These are phyloP conservation scores for Denticeps clupeoides DNA, from an alignment of 2,797 vertebrate genomes.

Conservation along the genomic window DNA sequence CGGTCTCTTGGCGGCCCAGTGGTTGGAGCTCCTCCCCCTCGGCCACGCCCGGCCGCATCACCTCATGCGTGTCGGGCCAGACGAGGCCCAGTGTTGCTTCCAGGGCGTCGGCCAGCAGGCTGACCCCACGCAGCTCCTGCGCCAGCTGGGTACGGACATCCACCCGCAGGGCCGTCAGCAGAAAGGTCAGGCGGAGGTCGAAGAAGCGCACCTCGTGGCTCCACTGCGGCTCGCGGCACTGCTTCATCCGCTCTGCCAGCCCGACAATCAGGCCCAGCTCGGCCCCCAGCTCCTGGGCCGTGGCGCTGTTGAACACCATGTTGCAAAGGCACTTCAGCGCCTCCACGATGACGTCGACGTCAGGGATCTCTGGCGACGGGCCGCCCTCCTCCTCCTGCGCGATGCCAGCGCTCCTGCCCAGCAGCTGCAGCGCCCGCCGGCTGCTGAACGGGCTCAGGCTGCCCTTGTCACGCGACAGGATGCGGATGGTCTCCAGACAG, in stretches of 20 bases:
- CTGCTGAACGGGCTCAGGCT: slow-evolving; percentile 67
- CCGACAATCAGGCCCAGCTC: slow-evolving; percentile 66
- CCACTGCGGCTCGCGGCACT: slow-evolving; percentile 58
- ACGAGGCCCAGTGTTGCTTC: slow-evolving; percentile 63
- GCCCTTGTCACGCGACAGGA: slow-evolving; percentile 74
- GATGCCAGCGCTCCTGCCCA: slow-evolving; percentile 65
- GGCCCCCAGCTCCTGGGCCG: slow-evolving; percentile 63
- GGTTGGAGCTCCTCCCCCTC: slow-evolving; percentile 36
- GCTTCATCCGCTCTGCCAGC: slow-evolving; percentile 66
- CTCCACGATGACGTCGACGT: slow-evolving; percentile 75
- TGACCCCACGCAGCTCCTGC: slow-evolving; percentile 70
- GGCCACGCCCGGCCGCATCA: slow-evolving; percentile 43
- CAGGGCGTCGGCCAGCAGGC: slow-evolving; percentile 68
- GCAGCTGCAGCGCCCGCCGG: slow-evolving; percentile 60
- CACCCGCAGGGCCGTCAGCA: slow-evolving; percentile 73
- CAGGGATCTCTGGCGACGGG: slow-evolving; percentile 46
- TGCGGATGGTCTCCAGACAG: slow-evolving; percentile 80
- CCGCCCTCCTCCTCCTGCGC: slow-evolving; percentile 15
- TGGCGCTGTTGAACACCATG: slow-evolving; percentile 71
- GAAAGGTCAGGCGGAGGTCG: slow-evolving; percentile 76
- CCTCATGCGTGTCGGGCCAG: slow-evolving; percentile 65
- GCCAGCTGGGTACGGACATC: slow-evolving; percentile 74
- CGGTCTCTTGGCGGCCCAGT: slow-evolving; percentile 67
- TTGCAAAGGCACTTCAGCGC: slow-evolving; percentile 86
- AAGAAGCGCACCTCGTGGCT: slow-evolving; percentile 78